Conservation (phyloP, 64 coral and sea anemone genomes). For the Platygyra sinensis region DNA sequence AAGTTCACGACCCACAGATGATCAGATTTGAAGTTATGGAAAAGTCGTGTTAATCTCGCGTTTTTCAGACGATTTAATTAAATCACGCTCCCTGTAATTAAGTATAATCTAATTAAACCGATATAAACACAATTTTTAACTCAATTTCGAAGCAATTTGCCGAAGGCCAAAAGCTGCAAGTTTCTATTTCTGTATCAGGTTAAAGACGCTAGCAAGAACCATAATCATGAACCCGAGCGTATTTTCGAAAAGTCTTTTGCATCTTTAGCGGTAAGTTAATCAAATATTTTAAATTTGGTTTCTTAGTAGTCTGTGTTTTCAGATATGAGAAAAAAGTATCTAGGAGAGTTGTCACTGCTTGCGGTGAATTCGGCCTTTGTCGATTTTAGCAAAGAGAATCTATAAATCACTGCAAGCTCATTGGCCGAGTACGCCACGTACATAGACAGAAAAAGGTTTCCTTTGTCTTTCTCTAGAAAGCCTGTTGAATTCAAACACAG, state of each 20-base stretch:
- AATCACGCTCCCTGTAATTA: conserved; percentile 26
- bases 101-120: conserved; percentile 29
- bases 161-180: conserved; percentile 1
- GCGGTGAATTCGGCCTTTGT: neutral
- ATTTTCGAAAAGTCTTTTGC: neutral
- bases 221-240: neutral
- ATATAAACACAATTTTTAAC: conserved; percentile 36
- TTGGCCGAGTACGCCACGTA: neutral
- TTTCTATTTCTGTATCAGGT: neutral
- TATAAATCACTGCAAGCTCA: neutral
- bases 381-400: neutral
- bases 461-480: neutral
- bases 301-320: neutral
- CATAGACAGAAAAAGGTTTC: neutral
- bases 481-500: neutral
- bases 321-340: neutral
- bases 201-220: neutral
- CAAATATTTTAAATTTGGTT: neutral
- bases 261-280: neutral
- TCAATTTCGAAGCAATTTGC: conserved; percentile 4
- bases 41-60: conserved; percentile 1
- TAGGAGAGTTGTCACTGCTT: neutral
- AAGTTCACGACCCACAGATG: neutral
- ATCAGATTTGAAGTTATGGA: conserved; percentile 7
- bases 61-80: conserved; percentile 11